Percentiles rank a stretch among this genome's conserved stretches.
Evolutionary conservation across 2,888 invertebrate genomes (phyloP).

Genomic region (Polyploca ridens): DNA sequence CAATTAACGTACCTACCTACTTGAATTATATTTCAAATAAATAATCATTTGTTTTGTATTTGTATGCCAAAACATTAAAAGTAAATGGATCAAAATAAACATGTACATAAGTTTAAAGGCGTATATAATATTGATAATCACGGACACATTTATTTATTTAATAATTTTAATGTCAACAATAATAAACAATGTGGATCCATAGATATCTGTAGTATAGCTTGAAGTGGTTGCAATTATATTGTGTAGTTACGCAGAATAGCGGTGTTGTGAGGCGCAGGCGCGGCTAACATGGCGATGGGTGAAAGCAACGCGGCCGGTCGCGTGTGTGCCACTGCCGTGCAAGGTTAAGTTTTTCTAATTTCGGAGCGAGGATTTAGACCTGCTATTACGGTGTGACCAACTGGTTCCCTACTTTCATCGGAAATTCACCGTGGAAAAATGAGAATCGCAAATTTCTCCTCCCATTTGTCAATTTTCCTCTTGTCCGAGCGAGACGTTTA

Average conservation of each 20-base stretch:
- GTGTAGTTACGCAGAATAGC: slow-evolving; percentile 63
- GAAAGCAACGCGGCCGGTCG: slow-evolving; percentile 71
- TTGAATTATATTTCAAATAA: too few relatives aligned
- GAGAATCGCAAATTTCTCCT: slow-evolving; percentile 54
- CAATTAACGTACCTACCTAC: too few relatives aligned
- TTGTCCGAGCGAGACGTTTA: slow-evolving; percentile 25
- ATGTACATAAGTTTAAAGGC: too few relatives aligned
- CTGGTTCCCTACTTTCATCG: slow-evolving; percentile 69
- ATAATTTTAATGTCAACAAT: not conserved
- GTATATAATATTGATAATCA: too few relatives aligned
- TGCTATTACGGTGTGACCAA: slow-evolving; percentile 61
- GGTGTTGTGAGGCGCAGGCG: slow-evolving; percentile 41
- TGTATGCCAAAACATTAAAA: too few relatives aligned
- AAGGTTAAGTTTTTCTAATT: slow-evolving; percentile 81
- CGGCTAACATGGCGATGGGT: slow-evolving; percentile 66
- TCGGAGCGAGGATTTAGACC: slow-evolving; percentile 68
- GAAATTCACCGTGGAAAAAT: slow-evolving; percentile 72
- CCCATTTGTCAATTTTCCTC: slow-evolving; percentile 48
- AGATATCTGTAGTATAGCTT: slow-evolving; percentile 1
- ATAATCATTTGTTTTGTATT: too few relatives aligned
- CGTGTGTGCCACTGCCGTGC: slow-evolving; percentile 69
- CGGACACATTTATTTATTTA: too few relatives aligned
- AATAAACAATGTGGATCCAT: not conserved
- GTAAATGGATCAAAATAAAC: too few relatives aligned
- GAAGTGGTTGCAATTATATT: slow-evolving; percentile 50